These are phyloP conservation scores for Chelonus insularis DNA, from an alignment of 1,140 invertebrate genomes.

Conservation along the genomic window DNA sequence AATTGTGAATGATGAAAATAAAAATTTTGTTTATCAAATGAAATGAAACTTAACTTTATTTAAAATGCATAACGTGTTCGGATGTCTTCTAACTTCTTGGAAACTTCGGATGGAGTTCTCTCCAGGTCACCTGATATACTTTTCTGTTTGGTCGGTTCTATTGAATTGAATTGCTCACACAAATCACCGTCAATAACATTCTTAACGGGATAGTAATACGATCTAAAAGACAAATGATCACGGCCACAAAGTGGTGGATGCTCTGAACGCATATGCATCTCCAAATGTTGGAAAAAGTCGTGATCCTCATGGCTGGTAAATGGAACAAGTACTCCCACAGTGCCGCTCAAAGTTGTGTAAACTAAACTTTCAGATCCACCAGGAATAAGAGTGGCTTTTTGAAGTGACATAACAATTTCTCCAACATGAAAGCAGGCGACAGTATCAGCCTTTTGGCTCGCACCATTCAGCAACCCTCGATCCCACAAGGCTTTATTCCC, in stretches of 20 bases:
- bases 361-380: conserved; percentile 95
- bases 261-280: conserved; percentile 99
- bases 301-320: conserved; percentile 98
- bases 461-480: conserved; percentile 92
- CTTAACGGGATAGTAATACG: conserved; percentile 98
- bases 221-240: conserved; percentile 96
- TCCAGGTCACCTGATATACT: conserved; percentile 93
- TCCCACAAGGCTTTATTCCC: conserved; percentile 99
- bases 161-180: conserved; percentile 97
- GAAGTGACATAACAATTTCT: conserved; percentile 86
- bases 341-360: conserved; percentile 94
- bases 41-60: conserved; percentile 37
- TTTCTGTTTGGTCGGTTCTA: conserved; percentile 93
- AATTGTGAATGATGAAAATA: not conserved
- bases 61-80: conserved; percentile 94
- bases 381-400: conserved; percentile 95
- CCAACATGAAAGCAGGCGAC: conserved; percentile 94
- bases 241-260: conserved; percentile 94
- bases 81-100: conserved; percentile 93
- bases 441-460: conserved; percentile 96
- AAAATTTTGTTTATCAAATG: conserved; percentile 15
- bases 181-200: conserved; percentile 99
- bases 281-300: conserved; percentile 98
- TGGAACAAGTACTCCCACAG: conserved; percentile 94
- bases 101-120: conserved; percentile 92